Evolutionary conservation across 1,140 invertebrate genomes (phyloP).

Genomic region (Listronotus bonariensis): DNA sequence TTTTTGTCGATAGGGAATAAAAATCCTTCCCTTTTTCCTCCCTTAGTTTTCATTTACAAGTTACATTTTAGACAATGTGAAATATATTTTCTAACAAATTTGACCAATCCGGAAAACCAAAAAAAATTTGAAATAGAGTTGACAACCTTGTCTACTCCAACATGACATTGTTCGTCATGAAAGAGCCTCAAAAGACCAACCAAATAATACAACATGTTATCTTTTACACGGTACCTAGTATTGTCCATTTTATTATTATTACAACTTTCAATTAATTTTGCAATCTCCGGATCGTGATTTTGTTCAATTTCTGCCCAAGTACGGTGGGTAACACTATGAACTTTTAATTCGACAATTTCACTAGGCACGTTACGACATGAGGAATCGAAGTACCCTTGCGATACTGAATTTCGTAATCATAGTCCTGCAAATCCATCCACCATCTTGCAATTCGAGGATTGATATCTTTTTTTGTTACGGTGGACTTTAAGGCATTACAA

Average conservation of each 20-base stretch:
- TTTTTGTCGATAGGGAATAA: conserved; percentile 39
- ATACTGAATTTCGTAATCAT: conserved; percentile 39
- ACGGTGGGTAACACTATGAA: conserved; percentile 24
- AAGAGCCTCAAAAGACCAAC: conserved; percentile 41
- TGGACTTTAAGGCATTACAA: conserved; percentile 52
- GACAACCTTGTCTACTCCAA: conserved; percentile 45
- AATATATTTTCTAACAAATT: conserved; percentile 42
- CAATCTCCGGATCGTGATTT: neutral
- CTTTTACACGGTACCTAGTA: neutral
- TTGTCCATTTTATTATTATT: too few species aligned
- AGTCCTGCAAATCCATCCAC: conserved; percentile 55
- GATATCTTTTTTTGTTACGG: conserved; percentile 52
- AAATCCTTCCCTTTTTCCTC: conserved; percentile 47
- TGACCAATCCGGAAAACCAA: conserved; percentile 39
- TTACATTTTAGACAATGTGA: conserved; percentile 43
- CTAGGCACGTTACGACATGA: conserved; percentile 49
- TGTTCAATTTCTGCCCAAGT: conserved; percentile 42
- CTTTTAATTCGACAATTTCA: too few species aligned
- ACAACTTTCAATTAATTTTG: too few species aligned
- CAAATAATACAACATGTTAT: neutral
- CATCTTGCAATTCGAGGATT: conserved; percentile 49
- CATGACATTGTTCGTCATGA: conserved; percentile 50
- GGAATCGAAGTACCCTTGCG: conserved; percentile 42
- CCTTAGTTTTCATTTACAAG: conserved; percentile 38
- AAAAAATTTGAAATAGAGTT: conserved; percentile 40